A percentile compares a stretch with the other conserved stretches of the same genome.
These are phyloP conservation scores for Tricholauxania praeusta DNA, from an alignment of 2,888 invertebrate genomes.

Conservation along the genomic window DNA sequence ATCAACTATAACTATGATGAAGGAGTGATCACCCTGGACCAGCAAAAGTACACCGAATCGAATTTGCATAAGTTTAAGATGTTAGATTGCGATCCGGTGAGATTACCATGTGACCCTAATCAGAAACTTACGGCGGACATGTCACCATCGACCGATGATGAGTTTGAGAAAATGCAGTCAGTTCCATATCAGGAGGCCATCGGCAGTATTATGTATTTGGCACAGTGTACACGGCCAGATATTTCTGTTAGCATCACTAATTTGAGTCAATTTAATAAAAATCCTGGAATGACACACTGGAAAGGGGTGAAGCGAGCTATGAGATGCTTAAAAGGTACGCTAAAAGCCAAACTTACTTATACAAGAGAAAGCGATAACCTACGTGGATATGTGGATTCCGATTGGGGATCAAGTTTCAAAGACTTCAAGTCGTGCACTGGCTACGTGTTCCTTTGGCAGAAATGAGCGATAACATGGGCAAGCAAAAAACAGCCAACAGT, in stretches of 20 bases:
- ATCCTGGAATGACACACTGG: constrained; percentile 21
- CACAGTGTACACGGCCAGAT: too few species aligned
- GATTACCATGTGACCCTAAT: constrained; percentile 29
- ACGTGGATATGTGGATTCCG: constrained; percentile 17
- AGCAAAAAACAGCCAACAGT: constrained; percentile 28
- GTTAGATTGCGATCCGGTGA: constrained; percentile 20
- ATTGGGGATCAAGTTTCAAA: constrained; percentile 21
- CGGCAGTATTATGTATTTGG: too few species aligned
- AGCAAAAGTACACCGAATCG: too few species aligned
- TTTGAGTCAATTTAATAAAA: constrained; percentile 19
- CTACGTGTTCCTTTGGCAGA: constrained; percentile 22
- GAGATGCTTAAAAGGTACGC: constrained; percentile 22
- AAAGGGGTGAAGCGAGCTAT: constrained; percentile 17
- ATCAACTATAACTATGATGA: too few species aligned
- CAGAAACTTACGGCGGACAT: constrained; percentile 37
- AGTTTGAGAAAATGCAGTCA: neutral
- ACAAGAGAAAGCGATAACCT: constrained; percentile 8
- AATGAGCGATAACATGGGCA: neutral
- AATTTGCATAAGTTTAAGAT: neutral
- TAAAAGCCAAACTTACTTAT: constrained; percentile 10
- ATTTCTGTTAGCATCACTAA: neutral
- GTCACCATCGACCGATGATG: constrained; percentile 30
- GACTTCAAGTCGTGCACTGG: constrained; percentile 19
- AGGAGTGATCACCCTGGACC: too few species aligned
- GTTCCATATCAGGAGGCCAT: too few species aligned